Percentiles rank a stretch among this genome's conserved stretches.
Evolutionary conservation across 2,888 invertebrate species (phyloP).

Genomic region (Patella pellucida): DNA sequence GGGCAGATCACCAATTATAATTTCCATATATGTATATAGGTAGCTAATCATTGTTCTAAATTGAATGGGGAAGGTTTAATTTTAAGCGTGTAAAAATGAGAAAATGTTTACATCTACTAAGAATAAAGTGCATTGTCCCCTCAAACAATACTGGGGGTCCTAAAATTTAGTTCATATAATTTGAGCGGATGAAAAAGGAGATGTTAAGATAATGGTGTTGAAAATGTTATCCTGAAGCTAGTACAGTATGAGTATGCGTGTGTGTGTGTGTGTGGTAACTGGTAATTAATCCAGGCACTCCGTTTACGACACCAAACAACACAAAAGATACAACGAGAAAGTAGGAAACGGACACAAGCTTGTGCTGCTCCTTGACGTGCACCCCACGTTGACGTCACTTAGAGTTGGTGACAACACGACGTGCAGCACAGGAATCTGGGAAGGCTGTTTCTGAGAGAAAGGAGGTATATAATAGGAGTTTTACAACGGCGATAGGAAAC

Average conservation of each 20-base stretch:
- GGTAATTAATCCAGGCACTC: neutral
- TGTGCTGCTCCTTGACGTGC: neutral
- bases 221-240: neutral
- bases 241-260: neutral
- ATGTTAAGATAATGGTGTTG: too few relatives aligned
- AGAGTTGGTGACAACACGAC: neutral
- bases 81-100: too few relatives aligned
- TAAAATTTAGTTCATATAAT: too few relatives aligned
- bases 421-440: neutral
- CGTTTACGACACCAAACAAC: conserved; percentile 11
- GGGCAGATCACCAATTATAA: too few relatives aligned
- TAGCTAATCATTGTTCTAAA: too few relatives aligned
- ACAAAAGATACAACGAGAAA: conserved; percentile 11
- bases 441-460: neutral
- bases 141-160: too few relatives aligned
- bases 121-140: too few relatives aligned
- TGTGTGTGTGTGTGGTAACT: neutral
- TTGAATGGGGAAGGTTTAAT: too few relatives aligned
- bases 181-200: too few relatives aligned
- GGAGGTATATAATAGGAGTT: neutral
- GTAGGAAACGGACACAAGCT: conserved; percentile 9
- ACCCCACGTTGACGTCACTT: neutral
- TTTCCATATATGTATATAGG: too few relatives aligned
- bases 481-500: conserved; percentile 11
- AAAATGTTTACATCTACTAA: too few relatives aligned